Conservation (phyloP, 2,888 invertebrate species). For the Lampropteryx suffumata region DNA sequence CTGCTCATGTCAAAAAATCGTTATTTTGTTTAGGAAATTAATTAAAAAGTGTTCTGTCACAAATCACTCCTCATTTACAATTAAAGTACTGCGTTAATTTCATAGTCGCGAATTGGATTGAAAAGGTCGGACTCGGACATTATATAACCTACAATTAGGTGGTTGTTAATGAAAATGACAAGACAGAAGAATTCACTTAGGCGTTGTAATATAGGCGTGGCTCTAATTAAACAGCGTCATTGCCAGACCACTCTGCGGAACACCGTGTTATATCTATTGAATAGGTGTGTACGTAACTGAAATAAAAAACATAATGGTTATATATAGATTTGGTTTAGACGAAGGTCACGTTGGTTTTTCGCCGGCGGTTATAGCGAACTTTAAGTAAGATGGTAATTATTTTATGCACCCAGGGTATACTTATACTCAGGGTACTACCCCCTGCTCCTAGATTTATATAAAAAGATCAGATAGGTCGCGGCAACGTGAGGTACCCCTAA, state of each 20-base stretch:
- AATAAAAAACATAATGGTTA: conserved; percentile 30
- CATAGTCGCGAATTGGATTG: conserved; percentile 27
- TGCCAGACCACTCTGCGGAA: conserved; percentile 37
- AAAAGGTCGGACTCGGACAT: conserved; percentile 38
- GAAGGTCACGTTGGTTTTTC: background rate
- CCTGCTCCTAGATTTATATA: too few species aligned
- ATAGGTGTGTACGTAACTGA: conserved; percentile 18
- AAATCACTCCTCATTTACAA: conserved; percentile 22
- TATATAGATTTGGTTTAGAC: conserved; percentile 24
- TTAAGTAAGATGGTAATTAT: too few species aligned
- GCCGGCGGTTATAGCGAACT: too few species aligned
- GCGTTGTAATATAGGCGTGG: conserved; percentile 53
- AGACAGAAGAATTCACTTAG: conserved; percentile 45
- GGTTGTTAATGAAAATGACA: conserved; percentile 53
- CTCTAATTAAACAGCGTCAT: conserved; percentile 59
- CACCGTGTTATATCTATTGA: conserved; percentile 34
- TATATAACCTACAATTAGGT: conserved; percentile 40
- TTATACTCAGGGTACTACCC: too few species aligned
- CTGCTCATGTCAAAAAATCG: background rate
- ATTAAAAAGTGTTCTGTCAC: background rate
- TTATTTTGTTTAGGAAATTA: background rate
- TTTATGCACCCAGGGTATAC: too few species aligned
- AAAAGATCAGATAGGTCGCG: too few species aligned
- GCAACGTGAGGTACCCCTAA: too few species aligned
- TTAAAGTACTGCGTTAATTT: conserved; percentile 32